A percentile compares a stretch with the other conserved stretches of the same genome.
These are phyloP conservation scores for Cotesia glomerata DNA, from an alignment of 1,140 invertebrate species.

Conservation along the genomic window DNA sequence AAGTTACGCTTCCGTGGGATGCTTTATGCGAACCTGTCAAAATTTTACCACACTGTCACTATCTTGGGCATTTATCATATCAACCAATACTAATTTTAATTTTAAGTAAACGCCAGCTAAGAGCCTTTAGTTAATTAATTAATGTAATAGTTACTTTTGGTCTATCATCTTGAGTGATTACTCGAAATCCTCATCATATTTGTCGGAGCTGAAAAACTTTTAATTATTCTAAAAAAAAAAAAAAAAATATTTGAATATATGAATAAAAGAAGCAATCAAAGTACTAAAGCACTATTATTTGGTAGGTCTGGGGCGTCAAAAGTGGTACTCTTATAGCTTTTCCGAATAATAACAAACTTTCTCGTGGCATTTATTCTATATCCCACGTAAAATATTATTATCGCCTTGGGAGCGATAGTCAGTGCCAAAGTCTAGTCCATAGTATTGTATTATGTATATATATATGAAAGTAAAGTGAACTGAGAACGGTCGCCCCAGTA, in stretches of 20 bases:
- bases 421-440: too few relatives aligned
- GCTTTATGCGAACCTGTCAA: conserved; percentile 26
- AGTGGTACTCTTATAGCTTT: neutral
- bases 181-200: too few relatives aligned
- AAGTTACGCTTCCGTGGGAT: conserved; percentile 53
- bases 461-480: neutral
- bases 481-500: neutral
- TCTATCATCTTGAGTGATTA: too few relatives aligned
- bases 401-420: conserved; percentile 13
- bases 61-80: neutral
- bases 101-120: too few relatives aligned
- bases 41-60: conserved; percentile 41
- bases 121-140: too few relatives aligned
- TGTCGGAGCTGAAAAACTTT: too few relatives aligned
- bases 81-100: neutral
- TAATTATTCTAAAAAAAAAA: too few relatives aligned
- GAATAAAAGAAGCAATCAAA: too few relatives aligned
- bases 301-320: neutral
- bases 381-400: conserved; percentile 18
- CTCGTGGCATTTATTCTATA: neutral
- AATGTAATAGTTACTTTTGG: too few relatives aligned
- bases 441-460: neutral
- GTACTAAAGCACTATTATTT: too few relatives aligned
- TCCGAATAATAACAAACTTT: neutral
- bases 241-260: neutral